phyloP scores from a whole-genome alignment of 2,113 vertebrate species.

The Zingel zingel region DNA sequence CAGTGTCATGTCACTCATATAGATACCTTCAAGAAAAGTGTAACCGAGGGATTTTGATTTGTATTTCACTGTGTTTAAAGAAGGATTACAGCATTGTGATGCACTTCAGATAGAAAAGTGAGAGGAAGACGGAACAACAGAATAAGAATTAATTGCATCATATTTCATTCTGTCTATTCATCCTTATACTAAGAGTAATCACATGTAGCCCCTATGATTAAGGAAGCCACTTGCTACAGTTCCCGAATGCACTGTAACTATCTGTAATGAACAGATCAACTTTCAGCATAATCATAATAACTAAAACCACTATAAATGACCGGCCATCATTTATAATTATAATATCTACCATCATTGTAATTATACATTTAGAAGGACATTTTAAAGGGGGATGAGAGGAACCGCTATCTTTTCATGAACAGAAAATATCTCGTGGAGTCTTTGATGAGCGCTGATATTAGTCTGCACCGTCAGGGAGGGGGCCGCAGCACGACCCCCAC shows the following conservation, averaged over 20 bases:
- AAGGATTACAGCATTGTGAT: background rate
- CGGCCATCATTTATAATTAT: slow-evolving; percentile 71
- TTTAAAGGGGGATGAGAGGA: slow-evolving; percentile 63
- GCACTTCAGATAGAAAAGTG: background rate
- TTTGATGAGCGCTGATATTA: slow-evolving; percentile 68
- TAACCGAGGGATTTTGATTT: background rate
- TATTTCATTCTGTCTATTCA: slow-evolving; percentile 19
- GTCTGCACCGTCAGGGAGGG: slow-evolving; percentile 52
- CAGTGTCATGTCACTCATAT: too few species aligned
- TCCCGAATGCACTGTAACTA: slow-evolving; percentile 46
- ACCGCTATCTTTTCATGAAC: slow-evolving; percentile 62
- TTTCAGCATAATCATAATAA: slow-evolving; percentile 68
- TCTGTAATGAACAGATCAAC: slow-evolving; percentile 64
- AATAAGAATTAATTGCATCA: slow-evolving; percentile 3
- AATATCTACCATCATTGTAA: slow-evolving; percentile 54
- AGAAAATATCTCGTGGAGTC: slow-evolving; percentile 62
- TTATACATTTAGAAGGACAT: slow-evolving; percentile 70
- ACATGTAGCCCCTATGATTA: slow-evolving; percentile 61
- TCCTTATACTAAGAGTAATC: slow-evolving; percentile 27
- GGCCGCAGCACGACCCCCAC: slow-evolving; percentile 46
- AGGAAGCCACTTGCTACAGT: slow-evolving; percentile 33
- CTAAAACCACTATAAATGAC: slow-evolving; percentile 69
- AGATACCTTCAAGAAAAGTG: too few species aligned
- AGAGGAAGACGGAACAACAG: slow-evolving; percentile 3
- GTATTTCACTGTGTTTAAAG: slow-evolving; percentile 2